A percentile compares a stretch with the other conserved stretches of the same genome.
These are phyloP conservation scores for Xyliphius kryptos DNA, from an alignment of 2,113 vertebrate species.

Conservation along the genomic window DNA sequence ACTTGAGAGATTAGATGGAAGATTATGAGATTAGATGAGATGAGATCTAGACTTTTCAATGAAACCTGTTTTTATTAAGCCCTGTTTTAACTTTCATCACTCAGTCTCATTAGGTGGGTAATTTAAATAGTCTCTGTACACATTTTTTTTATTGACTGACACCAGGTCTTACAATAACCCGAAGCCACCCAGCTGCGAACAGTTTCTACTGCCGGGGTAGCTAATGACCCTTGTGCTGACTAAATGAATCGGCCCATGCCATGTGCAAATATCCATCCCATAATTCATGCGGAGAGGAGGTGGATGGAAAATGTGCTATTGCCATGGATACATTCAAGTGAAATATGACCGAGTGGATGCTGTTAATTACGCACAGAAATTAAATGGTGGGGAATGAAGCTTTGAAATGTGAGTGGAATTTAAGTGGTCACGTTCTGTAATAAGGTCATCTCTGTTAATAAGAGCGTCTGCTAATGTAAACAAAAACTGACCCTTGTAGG, in stretches of 20 bases:
- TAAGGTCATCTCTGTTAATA: conserved; percentile 41
- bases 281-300: conserved; percentile 30
- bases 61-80: too few relatives aligned
- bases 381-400: conserved; percentile 43
- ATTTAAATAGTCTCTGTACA: too few relatives aligned
- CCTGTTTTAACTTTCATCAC: too few relatives aligned
- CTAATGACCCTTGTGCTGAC: conserved; percentile 25
- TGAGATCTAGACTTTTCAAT: too few relatives aligned
- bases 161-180: conserved; percentile 12
- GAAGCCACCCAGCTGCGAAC: not conserved
- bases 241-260: conserved; percentile 14
- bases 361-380: conserved; percentile 41
- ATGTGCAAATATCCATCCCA: conserved; percentile 32
- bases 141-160: conserved; percentile 19
- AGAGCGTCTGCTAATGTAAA: conserved; percentile 25
- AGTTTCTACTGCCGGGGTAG: not conserved
- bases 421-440: conserved; percentile 42
- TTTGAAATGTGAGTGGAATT: conserved; percentile 47
- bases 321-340: conserved; percentile 39
- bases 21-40: too few relatives aligned
- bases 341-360: conserved; percentile 40
- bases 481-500: conserved; percentile 31
- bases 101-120: too few relatives aligned
- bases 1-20: too few relatives aligned
- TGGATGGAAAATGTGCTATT: conserved; percentile 35